A percentile compares a stretch with the other conserved stretches of the same genome.
Evolutionary conservation across 2,888 invertebrate genomes (phyloP).

Genomic region (Dromius quadrimaculatus): DNA sequence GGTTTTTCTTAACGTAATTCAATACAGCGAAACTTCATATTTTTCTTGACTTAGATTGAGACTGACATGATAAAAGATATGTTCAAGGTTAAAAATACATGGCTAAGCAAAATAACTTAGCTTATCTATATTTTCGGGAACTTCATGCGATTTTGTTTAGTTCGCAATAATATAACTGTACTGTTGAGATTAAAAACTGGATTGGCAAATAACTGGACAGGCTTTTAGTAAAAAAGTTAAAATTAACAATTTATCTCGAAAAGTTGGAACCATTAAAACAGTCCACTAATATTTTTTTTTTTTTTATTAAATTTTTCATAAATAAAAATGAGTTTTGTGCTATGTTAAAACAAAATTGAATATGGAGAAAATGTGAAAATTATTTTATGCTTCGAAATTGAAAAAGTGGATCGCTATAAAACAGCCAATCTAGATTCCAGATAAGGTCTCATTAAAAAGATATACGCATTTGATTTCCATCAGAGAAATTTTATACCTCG

Average conservation of each 20-base stretch:
- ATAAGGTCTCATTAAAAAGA: neutral
- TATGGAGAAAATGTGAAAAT: conserved; percentile 8
- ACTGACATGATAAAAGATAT: conserved; percentile 26
- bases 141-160: neutral
- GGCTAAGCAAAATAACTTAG: neutral
- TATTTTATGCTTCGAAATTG: neutral
- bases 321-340: neutral
- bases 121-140: neutral
- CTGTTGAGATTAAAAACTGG: neutral
- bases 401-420: neutral
- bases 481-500: neutral
- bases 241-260: neutral
- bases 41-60: conserved; percentile 21
- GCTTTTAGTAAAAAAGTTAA: neutral
- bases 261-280: neutral
- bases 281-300: no score
- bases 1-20: neutral
- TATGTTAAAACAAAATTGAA: neutral
- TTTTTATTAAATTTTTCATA: no score
- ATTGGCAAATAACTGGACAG: neutral
- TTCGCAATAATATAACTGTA: conserved; percentile 15
- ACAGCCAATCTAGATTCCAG: neutral
- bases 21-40: conserved; percentile 18
- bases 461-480: neutral
- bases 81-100: conserved; percentile 4